Evolutionary conservation across 2,888 invertebrate species (phyloP).

Genomic region (Girardia tigrina): DNA sequence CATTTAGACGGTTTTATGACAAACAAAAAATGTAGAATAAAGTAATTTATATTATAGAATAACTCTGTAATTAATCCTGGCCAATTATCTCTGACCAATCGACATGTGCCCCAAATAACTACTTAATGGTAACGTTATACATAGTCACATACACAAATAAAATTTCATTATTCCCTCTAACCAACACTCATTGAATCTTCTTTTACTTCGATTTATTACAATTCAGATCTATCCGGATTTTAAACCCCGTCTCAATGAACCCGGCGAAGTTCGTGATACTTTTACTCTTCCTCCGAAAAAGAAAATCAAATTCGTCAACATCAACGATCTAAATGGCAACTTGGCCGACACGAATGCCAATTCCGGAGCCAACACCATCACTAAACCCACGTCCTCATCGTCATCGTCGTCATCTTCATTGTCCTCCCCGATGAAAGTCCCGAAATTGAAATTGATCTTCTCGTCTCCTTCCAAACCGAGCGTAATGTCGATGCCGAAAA

Average conservation of each 20-base stretch:
- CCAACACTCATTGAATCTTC: too few relatives aligned
- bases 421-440: too few relatives aligned
- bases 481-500: background rate
- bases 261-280: background rate
- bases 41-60: too few relatives aligned
- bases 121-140: too few relatives aligned
- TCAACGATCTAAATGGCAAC: background rate
- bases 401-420: background rate
- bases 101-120: too few relatives aligned
- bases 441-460: constrained; percentile 7
- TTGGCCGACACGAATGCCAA: too few relatives aligned
- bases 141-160: too few relatives aligned
- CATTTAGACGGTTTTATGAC: too few relatives aligned
- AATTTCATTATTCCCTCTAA: too few relatives aligned
- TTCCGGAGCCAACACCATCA: background rate
- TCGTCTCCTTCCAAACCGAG: background rate
- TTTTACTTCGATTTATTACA: background rate
- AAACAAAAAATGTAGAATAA: too few relatives aligned
- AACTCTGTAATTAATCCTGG: too few relatives aligned
- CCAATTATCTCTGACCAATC: too few relatives aligned
- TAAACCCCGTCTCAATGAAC: background rate
- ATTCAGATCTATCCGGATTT: background rate
- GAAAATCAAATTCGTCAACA: background rate
- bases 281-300: background rate
- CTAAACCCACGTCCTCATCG: background rate